Evolutionary conservation across 2,113 vertebrate genomes (phyloP).

Genomic region (Cryptotis parvus): DNA sequence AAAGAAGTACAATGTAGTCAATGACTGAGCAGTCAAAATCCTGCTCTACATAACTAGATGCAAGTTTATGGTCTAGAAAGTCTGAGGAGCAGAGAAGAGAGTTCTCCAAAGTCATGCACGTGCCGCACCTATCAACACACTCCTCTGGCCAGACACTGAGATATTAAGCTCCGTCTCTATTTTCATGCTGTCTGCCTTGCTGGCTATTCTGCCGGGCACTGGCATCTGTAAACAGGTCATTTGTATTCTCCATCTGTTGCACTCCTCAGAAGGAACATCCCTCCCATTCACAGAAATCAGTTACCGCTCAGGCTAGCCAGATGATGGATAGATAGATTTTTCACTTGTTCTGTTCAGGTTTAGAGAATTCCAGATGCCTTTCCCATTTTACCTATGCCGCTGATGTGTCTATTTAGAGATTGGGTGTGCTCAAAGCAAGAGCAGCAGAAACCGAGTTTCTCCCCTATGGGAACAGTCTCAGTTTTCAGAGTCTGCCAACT

Average conservation of each 20-base stretch:
- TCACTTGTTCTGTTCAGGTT: not conserved
- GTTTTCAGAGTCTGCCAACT: not conserved
- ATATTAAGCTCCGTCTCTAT: constrained; percentile 61
- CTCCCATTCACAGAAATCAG: constrained; percentile 75
- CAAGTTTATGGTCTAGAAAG: constrained; percentile 21
- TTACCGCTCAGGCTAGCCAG: constrained; percentile 49
- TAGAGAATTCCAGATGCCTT: constrained; percentile 62
- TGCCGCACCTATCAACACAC: not conserved
- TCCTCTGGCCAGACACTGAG: constrained; percentile 31
- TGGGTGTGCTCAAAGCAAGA: not conserved
- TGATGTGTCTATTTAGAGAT: not conserved
- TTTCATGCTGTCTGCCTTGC: constrained; percentile 52
- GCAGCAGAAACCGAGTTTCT: not conserved
- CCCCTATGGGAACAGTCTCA: not conserved
- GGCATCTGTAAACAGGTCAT: constrained; percentile 77
- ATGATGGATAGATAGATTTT: constrained; percentile 74
- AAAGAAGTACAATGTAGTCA: not conserved
- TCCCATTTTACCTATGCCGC: not conserved
- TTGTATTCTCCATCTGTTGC: constrained; percentile 76
- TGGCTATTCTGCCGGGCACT: not conserved
- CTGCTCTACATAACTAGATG: not conserved
- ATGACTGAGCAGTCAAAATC: too few species aligned
- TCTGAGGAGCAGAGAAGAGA: not conserved
- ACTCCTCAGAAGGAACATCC: constrained; percentile 61
- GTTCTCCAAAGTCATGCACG: constrained; percentile 26